Base-by-base conservation (phyloP, 2,888 invertebrate species). In the Drosophila longiperda region DNA sequence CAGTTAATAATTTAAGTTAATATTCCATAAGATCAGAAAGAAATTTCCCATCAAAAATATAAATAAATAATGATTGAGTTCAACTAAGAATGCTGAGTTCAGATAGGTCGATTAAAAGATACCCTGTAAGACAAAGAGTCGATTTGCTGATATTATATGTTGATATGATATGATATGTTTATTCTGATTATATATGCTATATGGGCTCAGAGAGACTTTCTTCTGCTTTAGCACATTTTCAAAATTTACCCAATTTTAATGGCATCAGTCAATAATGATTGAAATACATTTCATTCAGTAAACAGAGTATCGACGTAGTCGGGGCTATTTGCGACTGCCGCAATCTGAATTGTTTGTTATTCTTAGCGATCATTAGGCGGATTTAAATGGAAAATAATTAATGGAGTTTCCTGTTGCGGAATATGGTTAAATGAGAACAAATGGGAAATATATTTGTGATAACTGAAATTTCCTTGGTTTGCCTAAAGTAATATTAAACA, bases 391-490 rank as follows among this genome's bases (percentile, higher is more conserved):
- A 32, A 32, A 11, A 20, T 20, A 42, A 57, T 57, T 42, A 57
- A 42, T 32, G 32, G 42, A 15, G 32, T 42, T 57, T 57, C 42
- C 32, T 57, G 15, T 57, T 52, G 52, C 52, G 33, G 23, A 8
- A 20, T 20, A 9, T 17, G 1, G 8, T 4, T n/a, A 12, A 20
- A 20, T 32, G 40, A n/a, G 40, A 32, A 57, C 29, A 29, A 57
- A 40, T 57, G 29, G 1, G 38, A 55, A 55, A 29, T 40, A 4
- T 8, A 8, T 38, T n/a, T 40, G 7, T 17, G 5, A 8, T n/a
- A 57, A 57, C 26, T 26, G 38, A 55, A 55, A 55, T 55, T 55
- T 55, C 12, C 26, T 55, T n/a, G 3, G 2, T 49, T 29, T 49
- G 6, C 26, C 17, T 29, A n/a, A 50, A 17, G 33, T 34, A 17